Evolutionary conservation across 2,888 invertebrate species (phyloP), one percentile per base, ranked within the genome.

Genomic region (Spodoptera littoralis): DNA sequence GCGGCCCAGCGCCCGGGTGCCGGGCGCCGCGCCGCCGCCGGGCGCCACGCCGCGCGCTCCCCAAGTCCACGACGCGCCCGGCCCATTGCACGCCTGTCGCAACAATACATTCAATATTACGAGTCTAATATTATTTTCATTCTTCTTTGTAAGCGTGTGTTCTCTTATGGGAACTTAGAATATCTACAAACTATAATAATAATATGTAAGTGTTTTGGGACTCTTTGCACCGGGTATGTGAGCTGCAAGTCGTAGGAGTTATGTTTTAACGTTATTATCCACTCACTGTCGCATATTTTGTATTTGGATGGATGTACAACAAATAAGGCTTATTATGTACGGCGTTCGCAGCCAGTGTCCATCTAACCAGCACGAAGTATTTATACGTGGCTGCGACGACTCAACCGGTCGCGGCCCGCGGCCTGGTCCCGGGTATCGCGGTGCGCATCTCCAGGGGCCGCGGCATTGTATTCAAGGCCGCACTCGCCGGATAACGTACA

Each of bases 61-160:
- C 90, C 96, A 94, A 68, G 96, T 95, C 93, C 96, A 95, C 53
- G 96, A 84, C 73, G 94, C 80, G 81, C 93, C 95, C 66, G 95
- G 88, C 50, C 95, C 87, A 91, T 95, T 88, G 90, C 95, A 92
- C 81, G 95, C 88, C 94, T 95, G 90, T 83, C 3, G 30, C 42
- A 5, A 24, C 3, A n/a, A 13, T 11, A 12, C 27, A 24, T n/a
- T 51, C 4, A 46, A 30, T 24, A 24, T 18, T n/a, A 54, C 4
- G 27, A 3, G 27, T 27, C 27, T 27, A 27, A 27, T 5, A 27
- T 3, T 27, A 27, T 27, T 18, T 18, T 2, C 18, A 18, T 2
- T 18, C 18, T 18, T 18, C 18, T 18, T 18, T 18, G 18, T 18
- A 18, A 18, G 18, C 18, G 18, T 18, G 1, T 18, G 18, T 18